Conservation (phyloP, 2,888 invertebrate species). For the Troides helena region DNA sequence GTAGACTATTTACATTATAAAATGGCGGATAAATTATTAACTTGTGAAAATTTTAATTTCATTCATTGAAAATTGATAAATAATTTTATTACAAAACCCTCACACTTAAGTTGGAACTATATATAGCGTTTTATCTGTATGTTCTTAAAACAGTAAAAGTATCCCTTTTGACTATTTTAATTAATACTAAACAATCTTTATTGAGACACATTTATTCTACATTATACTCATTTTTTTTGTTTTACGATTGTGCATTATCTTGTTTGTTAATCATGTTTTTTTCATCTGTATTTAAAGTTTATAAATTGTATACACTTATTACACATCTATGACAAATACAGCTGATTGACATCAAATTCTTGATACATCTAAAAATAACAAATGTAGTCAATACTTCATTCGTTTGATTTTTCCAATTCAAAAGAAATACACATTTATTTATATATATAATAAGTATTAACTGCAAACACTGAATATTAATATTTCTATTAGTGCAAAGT, state of each 20-base stretch:
- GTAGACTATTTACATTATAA: conserved; percentile 49
- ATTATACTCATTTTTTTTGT: too few relatives aligned
- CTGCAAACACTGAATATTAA: conserved; percentile 16
- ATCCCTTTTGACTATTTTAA: too few relatives aligned
- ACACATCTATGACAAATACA: not conserved
- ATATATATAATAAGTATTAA: not conserved
- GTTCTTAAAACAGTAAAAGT: too few relatives aligned
- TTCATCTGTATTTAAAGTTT: not conserved
- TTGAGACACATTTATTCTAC: too few relatives aligned
- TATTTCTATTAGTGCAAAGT: conserved; percentile 13
- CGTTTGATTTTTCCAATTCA: not conserved
- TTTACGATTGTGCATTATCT: too few relatives aligned
- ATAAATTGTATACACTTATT: not conserved
- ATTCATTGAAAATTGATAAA: not conserved
- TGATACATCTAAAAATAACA: not conserved
- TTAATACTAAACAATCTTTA: too few relatives aligned
- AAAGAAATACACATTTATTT: not conserved
- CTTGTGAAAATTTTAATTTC: not conserved
- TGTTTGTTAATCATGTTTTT: not conserved
- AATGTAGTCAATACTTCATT: not conserved
- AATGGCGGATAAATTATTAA: conserved; percentile 18
- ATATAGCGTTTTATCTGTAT: not conserved
- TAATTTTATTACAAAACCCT: not conserved
- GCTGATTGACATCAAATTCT: not conserved
- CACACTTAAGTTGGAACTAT: not conserved